phyloP scores from a whole-genome alignment of 2,888 invertebrate species.

The Azorinus chamasolen region DNA sequence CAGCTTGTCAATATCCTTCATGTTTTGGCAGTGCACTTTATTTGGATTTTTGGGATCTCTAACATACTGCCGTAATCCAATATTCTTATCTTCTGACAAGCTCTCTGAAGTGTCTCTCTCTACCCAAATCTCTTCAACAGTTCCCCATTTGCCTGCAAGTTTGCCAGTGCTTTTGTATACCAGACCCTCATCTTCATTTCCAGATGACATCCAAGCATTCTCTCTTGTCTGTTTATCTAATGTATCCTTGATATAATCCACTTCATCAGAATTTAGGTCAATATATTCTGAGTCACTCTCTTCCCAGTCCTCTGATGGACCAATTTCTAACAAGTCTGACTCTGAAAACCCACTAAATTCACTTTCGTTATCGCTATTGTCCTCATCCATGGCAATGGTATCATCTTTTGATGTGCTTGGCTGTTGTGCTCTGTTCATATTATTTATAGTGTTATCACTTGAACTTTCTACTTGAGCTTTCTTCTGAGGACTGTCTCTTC shows the following conservation, averaged over 20 bases:
- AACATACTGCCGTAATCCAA: constrained; percentile 58
- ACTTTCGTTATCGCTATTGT: constrained; percentile 53
- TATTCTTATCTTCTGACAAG: constrained; percentile 6
- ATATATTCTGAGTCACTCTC: no score
- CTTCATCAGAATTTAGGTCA: no score
- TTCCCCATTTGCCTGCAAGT: background rate
- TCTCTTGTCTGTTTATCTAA: no score
- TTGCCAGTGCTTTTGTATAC: background rate
- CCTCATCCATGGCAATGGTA: background rate
- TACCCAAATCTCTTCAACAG: constrained; percentile 71
- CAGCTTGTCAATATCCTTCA: constrained; percentile 75
- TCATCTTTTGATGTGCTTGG: background rate
- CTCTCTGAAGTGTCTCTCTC: constrained; percentile 43
- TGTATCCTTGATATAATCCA: no score
- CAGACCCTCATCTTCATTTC: no score
- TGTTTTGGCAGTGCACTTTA: constrained; percentile 71
- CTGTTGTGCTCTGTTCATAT: background rate
- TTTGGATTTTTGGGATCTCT: constrained; percentile 49
- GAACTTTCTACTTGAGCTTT: no score
- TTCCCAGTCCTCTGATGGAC: background rate
- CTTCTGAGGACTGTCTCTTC: no score
- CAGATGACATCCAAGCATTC: no score
- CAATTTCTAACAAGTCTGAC: constrained; percentile 31
- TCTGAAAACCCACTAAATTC: constrained; percentile 64
- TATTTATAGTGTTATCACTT: background rate